Evolutionary conservation across 2,113 vertebrate species (phyloP).

Genomic region (Pyrgilauda ruficollis): DNA sequence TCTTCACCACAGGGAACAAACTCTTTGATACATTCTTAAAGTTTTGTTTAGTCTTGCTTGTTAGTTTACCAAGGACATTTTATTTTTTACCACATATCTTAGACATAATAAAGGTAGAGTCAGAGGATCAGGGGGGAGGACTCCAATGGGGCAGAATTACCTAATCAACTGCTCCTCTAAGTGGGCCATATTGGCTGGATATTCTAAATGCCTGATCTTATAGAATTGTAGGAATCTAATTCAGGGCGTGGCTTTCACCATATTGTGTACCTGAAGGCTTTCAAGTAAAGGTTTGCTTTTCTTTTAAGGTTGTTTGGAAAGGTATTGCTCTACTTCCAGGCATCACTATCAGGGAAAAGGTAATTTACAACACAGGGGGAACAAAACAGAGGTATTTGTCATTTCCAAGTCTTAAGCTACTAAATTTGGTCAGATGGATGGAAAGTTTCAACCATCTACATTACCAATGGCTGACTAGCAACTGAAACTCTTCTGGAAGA

Average conservation of each 20-base stretch:
- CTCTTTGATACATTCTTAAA: neutral
- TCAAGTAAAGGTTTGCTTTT: neutral
- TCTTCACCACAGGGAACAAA: neutral
- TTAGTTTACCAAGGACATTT: neutral
- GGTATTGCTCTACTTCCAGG: neutral
- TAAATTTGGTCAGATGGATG: neutral
- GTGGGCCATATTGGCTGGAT: neutral
- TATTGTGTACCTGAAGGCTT: neutral
- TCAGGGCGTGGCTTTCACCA: rapidly evolving
- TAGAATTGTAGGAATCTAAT: neutral
- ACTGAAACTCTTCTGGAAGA: neutral
- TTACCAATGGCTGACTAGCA: neutral
- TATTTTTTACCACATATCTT: rapidly evolving
- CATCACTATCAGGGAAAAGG: neutral
- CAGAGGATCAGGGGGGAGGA: neutral
- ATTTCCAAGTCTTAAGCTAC: neutral
- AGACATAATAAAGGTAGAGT: neutral
- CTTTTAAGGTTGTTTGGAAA: neutral
- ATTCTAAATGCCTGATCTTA: neutral
- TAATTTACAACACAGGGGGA: neutral
- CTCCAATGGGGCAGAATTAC: neutral
- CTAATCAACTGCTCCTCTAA: neutral
- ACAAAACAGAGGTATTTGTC: neutral
- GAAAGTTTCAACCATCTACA: neutral
- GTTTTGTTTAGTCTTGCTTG: neutral